These are phyloP conservation scores for Laterallus jamaicensis DNA, from an alignment of 2,113 vertebrate species.

Conservation along the genomic window DNA sequence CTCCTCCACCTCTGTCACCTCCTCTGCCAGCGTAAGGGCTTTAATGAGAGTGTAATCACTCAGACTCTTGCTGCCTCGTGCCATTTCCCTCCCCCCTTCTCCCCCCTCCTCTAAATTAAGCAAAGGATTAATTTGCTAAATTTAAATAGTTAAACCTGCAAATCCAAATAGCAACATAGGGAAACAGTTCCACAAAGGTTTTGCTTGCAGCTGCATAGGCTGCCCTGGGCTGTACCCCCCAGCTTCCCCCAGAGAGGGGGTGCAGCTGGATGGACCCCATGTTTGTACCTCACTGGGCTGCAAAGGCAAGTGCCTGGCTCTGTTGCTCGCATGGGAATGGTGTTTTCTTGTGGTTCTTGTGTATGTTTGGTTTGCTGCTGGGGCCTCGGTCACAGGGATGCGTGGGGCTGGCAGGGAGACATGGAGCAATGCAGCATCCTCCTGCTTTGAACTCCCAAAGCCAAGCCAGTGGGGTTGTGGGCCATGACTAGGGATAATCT, in stretches of 20 bases:
- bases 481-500: accelerated
- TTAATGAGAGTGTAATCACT: background rate
- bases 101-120: background rate
- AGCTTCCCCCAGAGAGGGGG: background rate
- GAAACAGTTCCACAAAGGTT: background rate
- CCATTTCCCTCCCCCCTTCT: background rate
- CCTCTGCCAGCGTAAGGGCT: background rate
- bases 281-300: background rate
- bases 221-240: background rate
- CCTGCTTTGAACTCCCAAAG: background rate
- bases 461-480: too few relatives aligned
- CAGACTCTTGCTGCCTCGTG: background rate
- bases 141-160: constrained; percentile 9
- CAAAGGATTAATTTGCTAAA: constrained; percentile 22
- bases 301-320: accelerated
- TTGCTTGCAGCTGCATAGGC: background rate
- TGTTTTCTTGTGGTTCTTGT: accelerated
- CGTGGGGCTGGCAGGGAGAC: background rate
- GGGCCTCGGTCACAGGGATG: background rate
- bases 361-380: background rate
- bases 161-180: background rate
- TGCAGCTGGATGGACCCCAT: accelerated
- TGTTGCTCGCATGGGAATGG: accelerated
- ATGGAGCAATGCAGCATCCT: background rate
- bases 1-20: background rate